Evolutionary conservation across 64 coral and sea anemone species (phyloP).

Genomic region (Stichodactyla mertensii): DNA sequence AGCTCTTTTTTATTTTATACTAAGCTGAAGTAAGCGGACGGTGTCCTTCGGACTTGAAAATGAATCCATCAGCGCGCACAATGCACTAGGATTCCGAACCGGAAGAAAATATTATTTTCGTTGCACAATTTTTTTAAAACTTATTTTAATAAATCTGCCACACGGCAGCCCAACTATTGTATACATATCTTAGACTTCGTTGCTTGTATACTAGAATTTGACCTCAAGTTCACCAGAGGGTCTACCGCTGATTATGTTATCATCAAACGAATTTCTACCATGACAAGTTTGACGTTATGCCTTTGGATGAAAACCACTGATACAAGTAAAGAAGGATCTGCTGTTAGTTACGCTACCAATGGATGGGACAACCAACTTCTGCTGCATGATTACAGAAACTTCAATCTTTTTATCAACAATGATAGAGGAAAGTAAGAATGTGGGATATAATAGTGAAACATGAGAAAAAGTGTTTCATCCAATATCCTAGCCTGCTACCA

Average conservation of each 20-base stretch:
- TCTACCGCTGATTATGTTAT: constrained; percentile 43
- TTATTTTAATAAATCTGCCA: too few species aligned
- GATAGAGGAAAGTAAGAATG: neutral
- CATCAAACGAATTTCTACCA: constrained; percentile 14
- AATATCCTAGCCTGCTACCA: too few species aligned
- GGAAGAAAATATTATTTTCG: too few species aligned
- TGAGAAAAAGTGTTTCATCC: too few species aligned
- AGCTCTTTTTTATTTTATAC: too few species aligned
- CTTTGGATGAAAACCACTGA: constrained; percentile 44
- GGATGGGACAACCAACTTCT: constrained; percentile 25
- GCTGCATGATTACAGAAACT: constrained; percentile 18
- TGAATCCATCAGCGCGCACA: neutral
- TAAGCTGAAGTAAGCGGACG: too few species aligned
- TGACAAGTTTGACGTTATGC: constrained; percentile 43
- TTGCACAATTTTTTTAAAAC: too few species aligned
- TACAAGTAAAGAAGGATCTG: neutral
- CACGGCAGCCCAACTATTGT: too few species aligned
- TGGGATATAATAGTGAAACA: neutral
- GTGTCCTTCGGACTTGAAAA: too few species aligned
- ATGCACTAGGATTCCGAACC: neutral
- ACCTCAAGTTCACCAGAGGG: constrained; percentile 34
- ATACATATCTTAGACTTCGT: neutral
- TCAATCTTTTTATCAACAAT: neutral
- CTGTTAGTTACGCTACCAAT: constrained; percentile 30
- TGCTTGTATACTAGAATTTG: neutral